A percentile compares a stretch with the other conserved stretches of the same genome.
phyloP scores from a whole-genome alignment of 2,888 invertebrate genomes.

The Pecten maximus region DNA sequence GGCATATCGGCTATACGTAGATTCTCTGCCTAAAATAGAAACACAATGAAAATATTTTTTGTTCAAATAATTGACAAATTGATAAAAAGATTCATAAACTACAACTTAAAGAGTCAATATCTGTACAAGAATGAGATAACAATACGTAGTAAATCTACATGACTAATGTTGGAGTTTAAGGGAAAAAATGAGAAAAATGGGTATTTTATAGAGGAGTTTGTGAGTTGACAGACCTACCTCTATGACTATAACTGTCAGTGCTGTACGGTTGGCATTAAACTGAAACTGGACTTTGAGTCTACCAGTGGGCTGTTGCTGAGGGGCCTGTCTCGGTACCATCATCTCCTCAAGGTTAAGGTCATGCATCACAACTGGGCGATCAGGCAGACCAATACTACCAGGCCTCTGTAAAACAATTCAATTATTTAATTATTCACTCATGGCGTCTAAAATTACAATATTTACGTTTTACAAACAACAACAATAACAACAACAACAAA shows the following conservation, averaged over 20 bases:
- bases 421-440: too few species aligned
- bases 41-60: background rate
- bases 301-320: constrained; percentile 76
- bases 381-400: constrained; percentile 73
- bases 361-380: constrained; percentile 77
- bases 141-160: too few species aligned
- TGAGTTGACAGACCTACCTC: constrained; percentile 65
- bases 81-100: too few species aligned
- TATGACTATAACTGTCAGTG: constrained; percentile 75
- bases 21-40: constrained; percentile 72
- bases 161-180: too few species aligned
- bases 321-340: constrained; percentile 73
- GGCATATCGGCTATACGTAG: constrained; percentile 74
- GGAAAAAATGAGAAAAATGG: too few species aligned
- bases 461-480: too few species aligned
- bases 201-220: background rate
- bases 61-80: background rate
- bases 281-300: constrained; percentile 76
- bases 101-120: background rate
- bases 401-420: constrained; percentile 61
- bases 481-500: too few species aligned
- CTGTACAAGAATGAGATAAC: too few species aligned
- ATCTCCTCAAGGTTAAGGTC: constrained; percentile 78
- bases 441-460: background rate
- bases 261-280: constrained; percentile 68